Base-by-base conservation (phyloP, 2,113 vertebrate genomes). In the Ptilonorhynchus violaceus region DNA sequence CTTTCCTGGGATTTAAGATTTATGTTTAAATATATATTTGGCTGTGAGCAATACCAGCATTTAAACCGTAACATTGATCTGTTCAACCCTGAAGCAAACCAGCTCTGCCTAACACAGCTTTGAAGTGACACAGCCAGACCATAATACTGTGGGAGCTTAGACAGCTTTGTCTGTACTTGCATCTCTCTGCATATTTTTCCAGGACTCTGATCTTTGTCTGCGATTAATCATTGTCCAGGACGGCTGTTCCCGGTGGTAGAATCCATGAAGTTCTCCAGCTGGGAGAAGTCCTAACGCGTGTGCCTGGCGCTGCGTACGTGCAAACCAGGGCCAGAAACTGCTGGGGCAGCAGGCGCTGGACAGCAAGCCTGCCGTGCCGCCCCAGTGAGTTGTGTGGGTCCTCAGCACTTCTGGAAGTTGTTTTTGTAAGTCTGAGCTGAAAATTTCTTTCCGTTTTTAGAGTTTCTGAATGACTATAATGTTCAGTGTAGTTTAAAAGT, bases 91-190 rank as follows among this genome's bases (percentile, higher is more conserved):
- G 93, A 92, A 96, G 95, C 95, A 93, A 92, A 75, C 72, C 30
- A 88, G 79, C 64, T 91, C 47, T 92, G 94, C 60, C 35, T 86
- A 42, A 77, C 17, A 5, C 85, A 53, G 75, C 92, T 96, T 93
- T 91, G 91, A 93, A 96, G 80, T 10, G 15, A 47, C 80, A 58
- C 75, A 85, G 88, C 68, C 93, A 96, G 92, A 79, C 92, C 93
- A 77, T 94, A 92, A 92, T 95, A 92, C 92, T 88, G 95, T 90
- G 93, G 92, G 96, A 94, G 96, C 93, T 95, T 69, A 90, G 89
- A 76, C 75, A 90, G 92, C 96, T 96, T 96, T 96, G 96, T 95
- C 93, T 66, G 75, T 79, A 66, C 85, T 92, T 88, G 93, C 88
- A 84, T 85, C 59, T 86, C 82, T 88, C 75, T 80, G 91, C 72